Base-by-base conservation (phyloP, 2,888 invertebrate genomes). In the Dasypolia templi region DNA sequence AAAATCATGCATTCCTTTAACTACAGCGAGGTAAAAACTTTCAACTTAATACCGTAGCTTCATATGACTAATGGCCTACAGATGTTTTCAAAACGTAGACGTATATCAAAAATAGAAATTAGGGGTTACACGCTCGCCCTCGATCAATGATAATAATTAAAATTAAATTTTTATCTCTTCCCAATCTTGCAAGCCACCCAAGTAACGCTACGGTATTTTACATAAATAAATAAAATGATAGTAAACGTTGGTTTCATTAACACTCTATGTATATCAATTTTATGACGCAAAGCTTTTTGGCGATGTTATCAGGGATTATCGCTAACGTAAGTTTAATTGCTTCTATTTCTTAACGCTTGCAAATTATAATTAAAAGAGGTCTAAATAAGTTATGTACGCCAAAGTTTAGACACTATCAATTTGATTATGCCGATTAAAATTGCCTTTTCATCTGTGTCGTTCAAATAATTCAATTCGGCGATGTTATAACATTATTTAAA, bases 51-150 rank as follows among this genome's bases (percentile, higher is more conserved):
- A 86, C 89, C 89, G 67, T 78, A 89, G 91, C 92, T 93, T 92
- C 90, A 90, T 93, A 93, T 93, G 92, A 95, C 89, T 94, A 94
- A 94, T 93, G 87, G 92, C 87, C 86, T 87, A 92, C 95, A 95
- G 94, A 95, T 95, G 95, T 93, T 92, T 89, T 80, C 70, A 71
- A 85, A 73, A 84, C 87, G 80, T 76, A 77, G 65, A 75, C 86
- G 89, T 92, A 89, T 90, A 92, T 94, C 92, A 93, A 92, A 94
- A 95, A 94, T 94, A 95, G 92, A 95, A 94, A 95, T 95, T 94
- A 93, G 93, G 94, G 95, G 94, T 94, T 94, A 89, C 87, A 89
- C 89, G 92, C 90, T 89, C 91, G 91, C 92, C 92, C 93, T 89
- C 92, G 91, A 91, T 92, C 91, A 89, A 92, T 89, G 93, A 90